These are phyloP conservation scores for Microplitis demolitor DNA, from an alignment of 1,140 invertebrate genomes.

Conservation along the genomic window DNA sequence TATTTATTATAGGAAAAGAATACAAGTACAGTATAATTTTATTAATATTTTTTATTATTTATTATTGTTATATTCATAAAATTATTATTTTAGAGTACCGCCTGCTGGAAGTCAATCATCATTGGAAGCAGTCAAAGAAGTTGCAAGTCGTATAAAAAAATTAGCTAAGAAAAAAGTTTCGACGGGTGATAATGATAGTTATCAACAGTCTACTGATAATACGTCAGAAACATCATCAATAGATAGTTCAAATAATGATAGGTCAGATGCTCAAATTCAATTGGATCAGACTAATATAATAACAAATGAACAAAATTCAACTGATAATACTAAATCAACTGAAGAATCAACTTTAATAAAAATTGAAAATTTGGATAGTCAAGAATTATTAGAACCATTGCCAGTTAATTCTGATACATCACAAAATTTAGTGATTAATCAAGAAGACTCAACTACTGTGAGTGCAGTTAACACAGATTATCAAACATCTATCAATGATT, in stretches of 20 bases:
- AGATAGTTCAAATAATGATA: no score
- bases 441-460: neutral
- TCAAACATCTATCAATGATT: neutral
- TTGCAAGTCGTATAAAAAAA: slow-evolving; percentile 49
- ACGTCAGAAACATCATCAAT: neutral
- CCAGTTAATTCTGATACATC: no score
- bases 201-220: slow-evolving; percentile 1
- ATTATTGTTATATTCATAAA: slow-evolving; percentile 6
- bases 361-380: no score
- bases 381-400: no score
- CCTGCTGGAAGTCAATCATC: slow-evolving; percentile 47
- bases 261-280: no score
- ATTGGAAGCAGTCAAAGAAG: slow-evolving; percentile 49
- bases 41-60: slow-evolving; percentile 15
- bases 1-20: slow-evolving; percentile 44
- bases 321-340: no score
- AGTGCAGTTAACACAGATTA: neutral
- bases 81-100: slow-evolving; percentile 47
- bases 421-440: neutral
- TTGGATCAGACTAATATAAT: no score
- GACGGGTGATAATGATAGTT: neutral
- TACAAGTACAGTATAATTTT: slow-evolving; percentile 51
- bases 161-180: slow-evolving; percentile 41
- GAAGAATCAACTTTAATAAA: no score
- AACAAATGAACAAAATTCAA: no score